A percentile compares a stretch with the other conserved stretches of the same genome.
phyloP scores from a whole-genome alignment of 1,140 invertebrate species.

The Galleria mellonella region DNA sequence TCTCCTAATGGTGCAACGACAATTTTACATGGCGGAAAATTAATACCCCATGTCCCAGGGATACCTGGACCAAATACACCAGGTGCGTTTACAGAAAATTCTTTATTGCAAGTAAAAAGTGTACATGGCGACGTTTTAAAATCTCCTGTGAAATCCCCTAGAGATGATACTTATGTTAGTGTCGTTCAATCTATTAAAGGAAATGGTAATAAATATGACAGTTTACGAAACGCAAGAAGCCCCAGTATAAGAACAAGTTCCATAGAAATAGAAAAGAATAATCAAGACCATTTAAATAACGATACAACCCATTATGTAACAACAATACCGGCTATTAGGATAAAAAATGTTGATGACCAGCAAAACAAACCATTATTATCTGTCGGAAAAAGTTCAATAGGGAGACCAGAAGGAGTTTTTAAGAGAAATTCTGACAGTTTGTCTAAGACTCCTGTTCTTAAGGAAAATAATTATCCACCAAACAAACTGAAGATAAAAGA shows the following conservation, averaged over 20 bases:
- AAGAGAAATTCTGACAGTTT: constrained; percentile 53
- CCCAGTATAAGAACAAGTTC: constrained; percentile 28
- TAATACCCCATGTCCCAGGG: constrained; percentile 88
- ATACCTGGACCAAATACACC: constrained; percentile 86
- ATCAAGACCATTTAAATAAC: constrained; percentile 29
- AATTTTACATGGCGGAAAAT: constrained; percentile 80
- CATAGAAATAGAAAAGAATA: constrained; percentile 35
- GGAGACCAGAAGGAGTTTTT: constrained; percentile 33
- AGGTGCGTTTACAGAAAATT: constrained; percentile 54
- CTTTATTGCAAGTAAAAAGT: constrained; percentile 25
- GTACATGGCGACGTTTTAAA: constrained; percentile 19
- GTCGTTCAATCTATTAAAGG: constrained; percentile 22
- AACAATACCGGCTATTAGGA: constrained; percentile 50
- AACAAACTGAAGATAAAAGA: constrained; percentile 41
- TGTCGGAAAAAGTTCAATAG: constrained; percentile 16
- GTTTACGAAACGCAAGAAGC: constrained; percentile 28
- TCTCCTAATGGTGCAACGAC: constrained; percentile 72
- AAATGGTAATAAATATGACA: constrained; percentile 30
- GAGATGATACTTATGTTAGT: constrained; percentile 27
- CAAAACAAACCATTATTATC: constrained; percentile 25
- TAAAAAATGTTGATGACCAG: constrained; percentile 57
- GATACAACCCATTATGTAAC: constrained; percentile 31
- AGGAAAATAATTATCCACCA: constrained; percentile 40
- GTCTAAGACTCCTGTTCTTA: constrained; percentile 33
- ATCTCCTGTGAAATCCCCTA: constrained; percentile 22